These are phyloP conservation scores for Periophthalmodon schlosseri DNA, from an alignment of 2,113 vertebrate genomes.

Conservation along the genomic window DNA sequence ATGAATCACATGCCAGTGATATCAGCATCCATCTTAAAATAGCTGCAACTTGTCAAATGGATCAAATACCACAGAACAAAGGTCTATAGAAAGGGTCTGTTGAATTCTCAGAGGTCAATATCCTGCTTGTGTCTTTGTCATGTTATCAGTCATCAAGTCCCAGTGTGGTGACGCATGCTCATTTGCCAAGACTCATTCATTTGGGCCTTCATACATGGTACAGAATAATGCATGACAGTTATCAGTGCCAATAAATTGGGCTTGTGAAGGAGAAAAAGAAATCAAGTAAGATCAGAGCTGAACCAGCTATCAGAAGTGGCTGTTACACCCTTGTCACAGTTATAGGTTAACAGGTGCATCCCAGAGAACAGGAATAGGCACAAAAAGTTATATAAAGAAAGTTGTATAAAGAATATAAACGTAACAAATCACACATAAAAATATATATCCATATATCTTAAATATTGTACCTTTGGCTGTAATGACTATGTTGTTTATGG, in stretches of 20 bases:
- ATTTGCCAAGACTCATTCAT: constrained; percentile 46
- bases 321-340: constrained; percentile 2
- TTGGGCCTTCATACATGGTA: constrained; percentile 51
- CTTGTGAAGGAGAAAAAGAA: constrained; percentile 31
- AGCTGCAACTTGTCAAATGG: constrained; percentile 38
- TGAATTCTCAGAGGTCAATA: constrained; percentile 67
- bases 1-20: constrained; percentile 47
- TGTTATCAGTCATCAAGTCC: constrained; percentile 58
- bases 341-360: background rate
- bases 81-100: constrained; percentile 43
- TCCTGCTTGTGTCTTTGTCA: constrained; percentile 68
- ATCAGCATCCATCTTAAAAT: constrained; percentile 51
- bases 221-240: constrained; percentile 27
- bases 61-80: constrained; percentile 48
- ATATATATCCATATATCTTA: no score
- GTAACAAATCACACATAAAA: background rate
- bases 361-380: background rate
- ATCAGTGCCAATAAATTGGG: constrained; percentile 56
- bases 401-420: background rate
- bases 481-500: no score
- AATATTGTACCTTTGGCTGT: no score
- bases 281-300: constrained; percentile 48
- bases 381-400: constrained; percentile 32
- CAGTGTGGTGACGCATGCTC: constrained; percentile 51
- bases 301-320: constrained; percentile 16